Evolutionary conservation across 2,113 vertebrate genomes (phyloP), one percentile per base, ranked within the genome.

Genomic region (Bujurquina vittata): DNA sequence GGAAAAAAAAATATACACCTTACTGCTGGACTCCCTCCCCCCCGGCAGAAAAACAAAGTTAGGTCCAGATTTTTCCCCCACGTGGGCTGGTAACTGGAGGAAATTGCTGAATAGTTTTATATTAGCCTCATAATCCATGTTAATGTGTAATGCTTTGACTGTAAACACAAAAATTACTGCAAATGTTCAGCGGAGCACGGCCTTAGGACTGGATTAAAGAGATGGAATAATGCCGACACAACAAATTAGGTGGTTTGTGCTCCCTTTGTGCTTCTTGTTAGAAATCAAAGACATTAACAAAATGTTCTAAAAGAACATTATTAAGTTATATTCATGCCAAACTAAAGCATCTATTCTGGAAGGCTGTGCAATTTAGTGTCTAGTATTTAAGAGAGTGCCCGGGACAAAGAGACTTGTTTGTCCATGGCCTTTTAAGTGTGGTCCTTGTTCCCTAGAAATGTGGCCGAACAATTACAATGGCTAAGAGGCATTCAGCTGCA

Each of bases 401-500:
- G 75, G 95, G 93, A 96, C 95, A 97, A 96, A 97, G 94, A 94
- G 96, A 96, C 96, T 96, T 97, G 96, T 97, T 97, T 97, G 95
- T 97, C 95, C 96, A 96, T 94, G 93, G 95, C 92, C 95, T 95
- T 94, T 93, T 89, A 94, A 96, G 94, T 93, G 88, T 95, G 92
- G 92, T 96, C 92, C 96, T 94, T 95, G 91, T 96, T 94, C 91
- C 88, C 94, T 95, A 96, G 96, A 98, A 97, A 96, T 96, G 95
- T 97, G 96, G 96, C 95, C 95, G 96, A 96, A 97, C 94, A 92
- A 94, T 94, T 90, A 95, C 96, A 96, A 97, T 97, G 94, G 96
- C 97, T 95, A 97, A 98, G 96, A 97, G 97, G 97, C 97, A 98
- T 98, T 99, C 97, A 97, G 96, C 97, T 97, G 98, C 98, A 99